phyloP scores from a whole-genome alignment of 2,113 vertebrate species.

The Herpetotheres cachinnans region DNA sequence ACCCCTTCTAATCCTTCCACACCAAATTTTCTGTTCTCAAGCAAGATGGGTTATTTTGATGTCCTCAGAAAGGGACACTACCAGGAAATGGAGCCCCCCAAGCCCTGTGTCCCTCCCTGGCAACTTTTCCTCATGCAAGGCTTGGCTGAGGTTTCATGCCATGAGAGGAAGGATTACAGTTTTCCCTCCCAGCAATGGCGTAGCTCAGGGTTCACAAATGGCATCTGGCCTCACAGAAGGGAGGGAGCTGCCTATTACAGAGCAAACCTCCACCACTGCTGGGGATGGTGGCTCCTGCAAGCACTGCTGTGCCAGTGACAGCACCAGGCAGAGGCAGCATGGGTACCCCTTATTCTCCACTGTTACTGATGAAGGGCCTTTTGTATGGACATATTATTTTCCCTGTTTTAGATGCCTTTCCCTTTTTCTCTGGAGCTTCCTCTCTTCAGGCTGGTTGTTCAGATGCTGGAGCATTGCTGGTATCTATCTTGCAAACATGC shows the following conservation, averaged over 20 bases:
- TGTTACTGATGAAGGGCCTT: not conserved
- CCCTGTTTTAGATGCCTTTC: not conserved
- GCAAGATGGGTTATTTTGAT: not conserved
- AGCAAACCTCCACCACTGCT: not conserved
- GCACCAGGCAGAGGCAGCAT: not conserved
- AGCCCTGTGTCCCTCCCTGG: not conserved
- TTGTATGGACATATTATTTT: not conserved
- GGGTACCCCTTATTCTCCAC: not conserved
- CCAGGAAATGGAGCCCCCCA: not conserved
- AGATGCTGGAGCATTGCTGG: not conserved
- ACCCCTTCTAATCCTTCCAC: not conserved
- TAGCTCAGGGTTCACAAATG: not conserved
- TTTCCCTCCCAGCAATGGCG: not conserved
- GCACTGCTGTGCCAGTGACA: not conserved
- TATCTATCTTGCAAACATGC: not conserved
- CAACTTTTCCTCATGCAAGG: not conserved
- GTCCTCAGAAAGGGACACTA: not conserved
- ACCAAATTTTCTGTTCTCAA: not conserved
- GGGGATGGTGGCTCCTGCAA: not conserved
- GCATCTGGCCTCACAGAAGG: not conserved
- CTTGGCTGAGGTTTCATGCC: not conserved
- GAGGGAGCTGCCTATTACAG: not conserved
- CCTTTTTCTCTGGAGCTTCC: not conserved
- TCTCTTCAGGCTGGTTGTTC: not conserved
- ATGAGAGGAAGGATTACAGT: not conserved